Evolutionary conservation across 2,888 invertebrate species (phyloP).

Genomic region (Macroteleia sp.): DNA sequence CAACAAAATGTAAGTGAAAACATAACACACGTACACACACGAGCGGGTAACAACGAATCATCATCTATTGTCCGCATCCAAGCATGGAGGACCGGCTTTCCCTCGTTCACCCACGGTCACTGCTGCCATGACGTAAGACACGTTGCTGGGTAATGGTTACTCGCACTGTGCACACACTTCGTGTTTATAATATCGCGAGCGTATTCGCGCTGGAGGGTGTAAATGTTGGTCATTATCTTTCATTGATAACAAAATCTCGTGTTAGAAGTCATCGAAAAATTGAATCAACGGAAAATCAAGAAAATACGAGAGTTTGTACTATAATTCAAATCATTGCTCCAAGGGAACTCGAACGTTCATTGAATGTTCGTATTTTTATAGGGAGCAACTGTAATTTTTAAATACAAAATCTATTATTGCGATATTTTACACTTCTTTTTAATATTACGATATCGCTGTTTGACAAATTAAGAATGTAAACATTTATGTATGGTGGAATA

Average conservation of each 20-base stretch:
- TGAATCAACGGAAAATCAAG: no score
- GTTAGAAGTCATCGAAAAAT: conserved; percentile 25
- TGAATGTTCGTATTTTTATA: no score
- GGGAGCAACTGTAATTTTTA: no score
- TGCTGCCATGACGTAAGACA: conserved; percentile 79
- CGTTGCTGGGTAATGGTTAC: conserved; percentile 76
- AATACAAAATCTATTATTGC: no score
- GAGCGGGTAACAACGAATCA: conserved; percentile 46
- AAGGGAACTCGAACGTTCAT: no score
- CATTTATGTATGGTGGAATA: no score
- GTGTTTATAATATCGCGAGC: conserved; percentile 56
- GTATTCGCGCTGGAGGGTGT: conserved; percentile 55
- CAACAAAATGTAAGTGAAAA: conserved; percentile 56
- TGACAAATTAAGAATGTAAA: no score
- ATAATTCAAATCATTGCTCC: no score
- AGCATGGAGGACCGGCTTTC: conserved; percentile 81
- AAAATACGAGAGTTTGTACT: no score
- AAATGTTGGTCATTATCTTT: conserved; percentile 67
- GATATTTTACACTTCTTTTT: no score
- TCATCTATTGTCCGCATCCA: conserved; percentile 79
- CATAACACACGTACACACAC: conserved; percentile 25
- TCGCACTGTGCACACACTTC: conserved; percentile 60
- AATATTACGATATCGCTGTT: no score
- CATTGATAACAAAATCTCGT: conserved; percentile 66
- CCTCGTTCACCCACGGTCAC: conserved; percentile 82